Evolutionary conservation across 2,797 vertebrate genomes (phyloP), one percentile per base, ranked within the genome.

Genomic region (Sebastiscus albofasciatus): DNA sequence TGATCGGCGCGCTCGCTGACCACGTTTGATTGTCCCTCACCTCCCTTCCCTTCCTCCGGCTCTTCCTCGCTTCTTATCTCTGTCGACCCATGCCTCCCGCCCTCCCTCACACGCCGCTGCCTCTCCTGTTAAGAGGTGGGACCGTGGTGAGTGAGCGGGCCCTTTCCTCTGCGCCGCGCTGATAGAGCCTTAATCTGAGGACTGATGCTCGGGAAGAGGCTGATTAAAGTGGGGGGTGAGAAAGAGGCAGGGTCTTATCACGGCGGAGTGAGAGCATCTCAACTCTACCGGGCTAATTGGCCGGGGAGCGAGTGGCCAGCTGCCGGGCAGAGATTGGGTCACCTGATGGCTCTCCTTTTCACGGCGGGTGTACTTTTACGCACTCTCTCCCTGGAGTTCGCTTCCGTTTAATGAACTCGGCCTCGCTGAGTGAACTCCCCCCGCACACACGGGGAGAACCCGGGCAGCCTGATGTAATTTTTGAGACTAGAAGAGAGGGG

Each of bases 281-380:
- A 80, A 86, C 79, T 86, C 88, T 80, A n/a, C 76, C 7, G 14
- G 87, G 79, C 92, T 94, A 89, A 94, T 95, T 94, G 90, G 87
- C 84, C 78, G 24, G 58, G 79, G 85, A 93, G 78, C 49, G 72
- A 90, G 85, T 78, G 89, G 88, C 91, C 90, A 86, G 90, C 91
- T 95, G 93, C 89, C 69, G 87, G 90, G 88, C 86, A 90, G 78
- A 93, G 94, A 94, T 92, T 93, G 91, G 94, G 93, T 88, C 82
- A 89, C 83, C 81, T 85, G 90, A 91, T 90, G 90, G 74, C 79
- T 92, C 79, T 75, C 58, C 58, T 16, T 46, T 77, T 87, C 81
- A 85, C 83, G 82, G 79, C 2, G 6, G 79, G 72, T 81, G 27
- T 46, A 64, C 81, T 87, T 82, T 64, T 84, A 73, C 59, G 18